These are phyloP conservation scores for Sesamia nonagrioides DNA, from an alignment of 1,140 invertebrate species.

Conservation along the genomic window DNA sequence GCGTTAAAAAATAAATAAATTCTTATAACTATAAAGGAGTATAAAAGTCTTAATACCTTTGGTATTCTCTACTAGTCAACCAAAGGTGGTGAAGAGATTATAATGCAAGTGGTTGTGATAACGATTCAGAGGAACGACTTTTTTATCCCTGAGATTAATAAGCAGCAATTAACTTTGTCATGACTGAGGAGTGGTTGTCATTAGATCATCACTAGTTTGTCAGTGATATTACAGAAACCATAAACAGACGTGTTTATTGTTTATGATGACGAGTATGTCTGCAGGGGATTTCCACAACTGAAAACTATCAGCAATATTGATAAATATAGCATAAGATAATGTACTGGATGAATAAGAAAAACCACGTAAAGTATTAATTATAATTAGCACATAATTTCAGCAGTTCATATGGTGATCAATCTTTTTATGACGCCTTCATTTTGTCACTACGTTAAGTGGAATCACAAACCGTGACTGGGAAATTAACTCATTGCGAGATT, in stretches of 20 bases:
- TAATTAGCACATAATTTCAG: conserved; percentile 33
- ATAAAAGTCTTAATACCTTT: too few relatives aligned
- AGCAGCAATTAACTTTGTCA: too few relatives aligned
- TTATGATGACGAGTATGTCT: background rate
- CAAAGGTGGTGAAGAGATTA: too few relatives aligned
- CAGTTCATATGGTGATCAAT: background rate
- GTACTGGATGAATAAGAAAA: background rate
- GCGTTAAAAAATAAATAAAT: too few relatives aligned
- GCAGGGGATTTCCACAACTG: background rate
- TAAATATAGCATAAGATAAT: background rate
- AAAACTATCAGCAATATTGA: background rate
- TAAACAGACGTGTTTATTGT: background rate
- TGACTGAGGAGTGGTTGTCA: too few relatives aligned
- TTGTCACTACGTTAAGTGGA: conserved; percentile 50
- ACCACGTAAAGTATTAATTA: background rate
- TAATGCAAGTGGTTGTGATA: too few relatives aligned
- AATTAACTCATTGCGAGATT: conserved; percentile 59
- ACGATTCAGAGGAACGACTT: too few relatives aligned
- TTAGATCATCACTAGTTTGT: too few relatives aligned
- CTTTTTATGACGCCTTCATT: conserved; percentile 6
- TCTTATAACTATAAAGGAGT: too few relatives aligned
- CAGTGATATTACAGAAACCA: background rate
- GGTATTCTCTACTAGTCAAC: too few relatives aligned
- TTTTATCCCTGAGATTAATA: too few relatives aligned
- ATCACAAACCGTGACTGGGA: conserved; percentile 55